Percentiles rank a stretch among this genome's conserved stretches.
These are phyloP conservation scores for Abramis brama DNA, from an alignment of 2,113 vertebrate species.

Conservation along the genomic window DNA sequence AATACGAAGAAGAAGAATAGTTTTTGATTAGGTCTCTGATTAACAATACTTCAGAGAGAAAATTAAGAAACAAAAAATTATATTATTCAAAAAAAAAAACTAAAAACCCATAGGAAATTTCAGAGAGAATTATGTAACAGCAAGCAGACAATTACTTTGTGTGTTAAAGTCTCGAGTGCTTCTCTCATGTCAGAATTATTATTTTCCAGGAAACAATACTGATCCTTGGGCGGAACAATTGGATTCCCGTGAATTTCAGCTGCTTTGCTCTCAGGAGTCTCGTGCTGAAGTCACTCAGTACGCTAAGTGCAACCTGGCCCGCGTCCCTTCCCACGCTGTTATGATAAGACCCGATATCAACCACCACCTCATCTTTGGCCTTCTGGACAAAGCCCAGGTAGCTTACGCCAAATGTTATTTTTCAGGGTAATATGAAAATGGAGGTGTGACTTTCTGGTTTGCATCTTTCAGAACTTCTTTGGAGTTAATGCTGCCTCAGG, in stretches of 20 bases:
- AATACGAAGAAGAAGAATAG: too few species aligned
- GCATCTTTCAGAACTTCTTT: constrained; percentile 78
- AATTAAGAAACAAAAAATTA: too few species aligned
- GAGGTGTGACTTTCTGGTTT: neutral
- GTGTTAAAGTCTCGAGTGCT: neutral
- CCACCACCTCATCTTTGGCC: constrained; percentile 82
- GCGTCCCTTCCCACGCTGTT: constrained; percentile 86
- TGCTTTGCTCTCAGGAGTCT: constrained; percentile 85
- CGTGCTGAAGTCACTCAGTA: constrained; percentile 87
- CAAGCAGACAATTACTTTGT: neutral
- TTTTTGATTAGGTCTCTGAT: too few species aligned
- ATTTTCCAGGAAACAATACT: constrained; percentile 76
- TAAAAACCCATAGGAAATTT: neutral
- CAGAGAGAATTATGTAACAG: neutral
- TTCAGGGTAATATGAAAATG: neutral
- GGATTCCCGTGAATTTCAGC: constrained; percentile 81
- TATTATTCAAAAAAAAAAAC: too few species aligned
- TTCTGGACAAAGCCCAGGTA: constrained; percentile 91
- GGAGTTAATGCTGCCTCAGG: constrained; percentile 71
- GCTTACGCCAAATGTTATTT: neutral
- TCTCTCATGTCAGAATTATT: neutral
- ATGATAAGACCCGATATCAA: constrained; percentile 88
- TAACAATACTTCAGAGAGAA: too few species aligned
- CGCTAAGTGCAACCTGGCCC: constrained; percentile 83
- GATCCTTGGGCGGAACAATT: constrained; percentile 81